A percentile compares a stretch with the other conserved stretches of the same genome.
These are phyloP conservation scores for Hexactinellida sp. DNA, from an alignment of 37 sponge, comb jelly and placozoan species.

Conservation along the genomic window DNA sequence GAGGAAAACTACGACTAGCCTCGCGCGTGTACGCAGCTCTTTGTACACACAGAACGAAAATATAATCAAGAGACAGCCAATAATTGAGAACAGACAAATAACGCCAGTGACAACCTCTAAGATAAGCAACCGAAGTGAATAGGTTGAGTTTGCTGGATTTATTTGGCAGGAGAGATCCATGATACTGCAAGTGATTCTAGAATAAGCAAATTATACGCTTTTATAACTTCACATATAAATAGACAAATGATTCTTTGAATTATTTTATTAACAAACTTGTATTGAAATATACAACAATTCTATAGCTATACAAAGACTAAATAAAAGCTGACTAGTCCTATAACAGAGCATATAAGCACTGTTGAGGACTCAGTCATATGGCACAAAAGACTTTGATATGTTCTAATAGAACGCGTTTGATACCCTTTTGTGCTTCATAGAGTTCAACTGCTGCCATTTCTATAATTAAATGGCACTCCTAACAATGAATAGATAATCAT, in stretches of 20 bases:
- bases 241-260: not conserved
- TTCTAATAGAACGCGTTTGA: not conserved
- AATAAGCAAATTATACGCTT: too few relatives aligned
- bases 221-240: not conserved
- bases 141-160: not conserved
- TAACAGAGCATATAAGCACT: not conserved
- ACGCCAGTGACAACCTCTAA: not conserved
- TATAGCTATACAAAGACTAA: not conserved
- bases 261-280: not conserved
- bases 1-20: not conserved
- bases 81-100: not conserved
- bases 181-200: too few relatives aligned
- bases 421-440: too few relatives aligned
- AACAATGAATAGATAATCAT: too few relatives aligned
- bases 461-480: too few relatives aligned
- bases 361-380: not conserved
- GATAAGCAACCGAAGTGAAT: not conserved
- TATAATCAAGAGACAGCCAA: not conserved
- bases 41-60: not conserved
- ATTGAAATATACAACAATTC: not conserved
- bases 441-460: too few relatives aligned
- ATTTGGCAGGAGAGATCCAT: not conserved
- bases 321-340: not conserved
- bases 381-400: not conserved
- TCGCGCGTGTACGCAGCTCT: conserved; percentile 2